Conservation (phyloP, 2,888 invertebrate species). For the Drosophila phalerata region DNA sequence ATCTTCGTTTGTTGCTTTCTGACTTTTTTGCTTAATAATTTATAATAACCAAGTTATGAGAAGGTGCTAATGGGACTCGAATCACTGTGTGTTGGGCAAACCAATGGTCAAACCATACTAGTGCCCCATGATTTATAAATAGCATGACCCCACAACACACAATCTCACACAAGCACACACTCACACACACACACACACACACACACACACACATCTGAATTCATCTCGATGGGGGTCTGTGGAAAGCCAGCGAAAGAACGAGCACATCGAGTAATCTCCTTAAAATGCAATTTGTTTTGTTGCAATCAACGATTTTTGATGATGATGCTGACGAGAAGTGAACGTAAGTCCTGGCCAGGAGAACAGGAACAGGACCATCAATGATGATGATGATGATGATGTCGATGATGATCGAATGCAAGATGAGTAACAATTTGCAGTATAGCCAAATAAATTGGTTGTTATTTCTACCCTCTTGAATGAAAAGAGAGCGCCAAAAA, state of each 20-base stretch:
- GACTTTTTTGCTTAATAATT: constrained; percentile 43
- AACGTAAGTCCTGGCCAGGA: constrained; percentile 19
- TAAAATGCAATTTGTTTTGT: constrained; percentile 81
- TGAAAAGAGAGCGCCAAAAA: constrained; percentile 20
- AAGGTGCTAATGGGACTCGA: constrained; percentile 55
- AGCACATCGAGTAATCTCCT: constrained; percentile 70
- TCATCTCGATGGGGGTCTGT: constrained; percentile 44
- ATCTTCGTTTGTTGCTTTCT: background rate
- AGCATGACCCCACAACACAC: constrained; percentile 30
- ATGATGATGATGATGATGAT: constrained; percentile 25
- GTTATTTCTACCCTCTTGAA: constrained; percentile 67
- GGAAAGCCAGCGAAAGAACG: constrained; percentile 28
- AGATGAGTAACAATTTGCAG: constrained; percentile 78
- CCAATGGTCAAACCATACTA: constrained; percentile 44
- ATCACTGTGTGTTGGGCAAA: constrained; percentile 10
- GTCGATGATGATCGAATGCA: constrained; percentile 64
- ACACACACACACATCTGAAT: background rate
- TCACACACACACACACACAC: background rate
- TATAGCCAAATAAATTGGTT: constrained; percentile 80
- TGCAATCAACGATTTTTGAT: constrained; percentile 82
- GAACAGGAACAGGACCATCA: constrained; percentile 9
- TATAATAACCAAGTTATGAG: constrained; percentile 50
- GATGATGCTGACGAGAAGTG: constrained; percentile 56
- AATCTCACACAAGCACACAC: constrained; percentile 4
- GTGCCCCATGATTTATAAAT: constrained; percentile 75